Evolutionary conservation across 2,113 vertebrate genomes (phyloP), one percentile per base, ranked within the genome.

Genomic region (Cnemophilus loriae): DNA sequence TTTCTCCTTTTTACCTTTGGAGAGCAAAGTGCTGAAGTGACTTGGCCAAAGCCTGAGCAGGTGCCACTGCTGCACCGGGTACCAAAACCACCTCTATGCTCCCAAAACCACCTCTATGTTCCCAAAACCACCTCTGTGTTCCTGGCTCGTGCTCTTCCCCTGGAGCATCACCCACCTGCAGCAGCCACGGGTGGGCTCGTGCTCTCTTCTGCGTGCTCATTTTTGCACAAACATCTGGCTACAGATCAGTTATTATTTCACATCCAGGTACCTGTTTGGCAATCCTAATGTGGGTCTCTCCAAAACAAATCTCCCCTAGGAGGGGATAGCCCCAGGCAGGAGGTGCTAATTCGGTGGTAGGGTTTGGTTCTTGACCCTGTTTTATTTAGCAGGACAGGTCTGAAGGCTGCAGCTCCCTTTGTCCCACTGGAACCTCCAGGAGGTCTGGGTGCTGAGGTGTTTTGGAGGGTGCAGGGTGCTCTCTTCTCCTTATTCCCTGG

Each of bases 31-130:
- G 1, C 21, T 52, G 80, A 74, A 73, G 16, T 30, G 49, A 20
- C 16, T 47, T 39, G 52, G 23, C 44, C 27, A 33, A 73, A 91
- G 24, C 24, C 41, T 33, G 27, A 73, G 50, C 22, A 68, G 55
- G 59, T 76, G n/a, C 19, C 17, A 16, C 50, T 8, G 1, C 69
- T 15, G 21, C n/a, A 49, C 42, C 2, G 11, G 13, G 33, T 69
- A 61, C 55, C 24, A 20, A 69, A 56, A 4, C 68, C 26, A 17
- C 0, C 0, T 44, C 53, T 46, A 8, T 37, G 5, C 23, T 44
- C 50, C 75, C 63, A 16, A 19, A 55, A 30, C 23, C n/a, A 60
- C 7, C 1, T 26, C n/a, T 26, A 16, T 60, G 11, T 27, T 27
- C 50, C 50, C 49, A 50, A 27, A 46, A 46, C 14, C 26, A 15